phyloP scores from a whole-genome alignment of 2,888 invertebrate species.

The Didymodactylos carnosus region DNA sequence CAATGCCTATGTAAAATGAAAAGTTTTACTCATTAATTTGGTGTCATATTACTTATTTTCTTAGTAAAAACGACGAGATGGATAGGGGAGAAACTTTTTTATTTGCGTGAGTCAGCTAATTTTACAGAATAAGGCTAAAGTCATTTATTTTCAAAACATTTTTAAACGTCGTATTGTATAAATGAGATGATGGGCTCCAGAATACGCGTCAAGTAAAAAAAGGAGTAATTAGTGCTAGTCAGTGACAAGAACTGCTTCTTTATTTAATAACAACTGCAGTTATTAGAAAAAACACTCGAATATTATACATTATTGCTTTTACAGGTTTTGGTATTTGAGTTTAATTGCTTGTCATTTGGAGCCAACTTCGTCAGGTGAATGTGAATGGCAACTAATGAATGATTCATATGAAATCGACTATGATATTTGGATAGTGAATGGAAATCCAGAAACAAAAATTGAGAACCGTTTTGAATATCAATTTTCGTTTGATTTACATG shows the following conservation, averaged over 20 bases:
- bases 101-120: too few species aligned
- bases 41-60: too few species aligned
- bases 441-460: conserved; percentile 61
- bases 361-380: conserved; percentile 36
- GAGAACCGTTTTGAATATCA: conserved; percentile 68
- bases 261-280: neutral
- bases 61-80: too few species aligned
- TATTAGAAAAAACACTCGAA: neutral
- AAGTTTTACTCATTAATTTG: too few species aligned
- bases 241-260: neutral
- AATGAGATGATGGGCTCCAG: too few species aligned
- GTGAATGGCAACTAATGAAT: neutral
- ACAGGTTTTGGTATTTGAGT: conserved; percentile 82
- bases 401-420: conserved; percentile 43
- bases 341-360: conserved; percentile 67
- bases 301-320: neutral
- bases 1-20: too few species aligned
- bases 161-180: too few species aligned
- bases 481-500: conserved; percentile 72
- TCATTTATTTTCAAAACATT: too few species aligned
- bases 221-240: neutral
- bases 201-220: too few species aligned
- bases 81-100: too few species aligned
- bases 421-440: conserved; percentile 86
- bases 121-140: too few species aligned